A percentile compares a stretch with the other conserved stretches of the same genome.
Conservation (phyloP, 1,140 invertebrate species). For the Eupeodes corollae region DNA sequence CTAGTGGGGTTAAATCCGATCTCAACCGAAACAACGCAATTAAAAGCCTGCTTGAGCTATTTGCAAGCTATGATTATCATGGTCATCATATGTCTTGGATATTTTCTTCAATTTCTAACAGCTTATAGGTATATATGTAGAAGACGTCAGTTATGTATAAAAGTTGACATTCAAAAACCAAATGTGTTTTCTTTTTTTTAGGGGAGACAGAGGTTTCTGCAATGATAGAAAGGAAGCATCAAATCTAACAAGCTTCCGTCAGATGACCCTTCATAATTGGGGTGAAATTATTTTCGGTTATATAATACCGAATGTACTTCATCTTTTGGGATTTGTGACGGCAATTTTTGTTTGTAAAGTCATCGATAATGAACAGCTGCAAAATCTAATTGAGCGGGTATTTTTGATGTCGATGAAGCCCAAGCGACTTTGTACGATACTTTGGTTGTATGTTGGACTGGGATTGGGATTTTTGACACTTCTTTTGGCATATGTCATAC, state of each 20-base stretch:
- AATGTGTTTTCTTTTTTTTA: too few relatives aligned
- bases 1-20: slow-evolving; percentile 62
- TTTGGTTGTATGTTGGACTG: slow-evolving; percentile 59
- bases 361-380: slow-evolving; percentile 75
- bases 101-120: slow-evolving; percentile 44
- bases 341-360: slow-evolving; percentile 67
- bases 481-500: slow-evolving; percentile 50
- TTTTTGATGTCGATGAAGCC: slow-evolving; percentile 39
- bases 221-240: slow-evolving; percentile 41
- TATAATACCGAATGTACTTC: slow-evolving; percentile 63
- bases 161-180: too few relatives aligned
- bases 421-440: slow-evolving; percentile 49
- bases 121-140: too few relatives aligned
- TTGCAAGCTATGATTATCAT: slow-evolving; percentile 56
- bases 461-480: slow-evolving; percentile 55
- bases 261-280: slow-evolving; percentile 37
- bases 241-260: slow-evolving; percentile 21
- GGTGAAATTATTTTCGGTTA: slow-evolving; percentile 63
- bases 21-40: slow-evolving; percentile 47
- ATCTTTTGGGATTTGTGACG: slow-evolving; percentile 64
- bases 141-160: too few relatives aligned
- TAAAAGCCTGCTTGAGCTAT: slow-evolving; percentile 48
- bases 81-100: slow-evolving; percentile 53
- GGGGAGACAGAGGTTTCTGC: slow-evolving; percentile 59
- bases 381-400: slow-evolving; percentile 81